A percentile compares a stretch with the other conserved stretches of the same genome.
These are phyloP conservation scores for Tupaia tana DNA, from an alignment of 2,113 vertebrate genomes.

Conservation along the genomic window DNA sequence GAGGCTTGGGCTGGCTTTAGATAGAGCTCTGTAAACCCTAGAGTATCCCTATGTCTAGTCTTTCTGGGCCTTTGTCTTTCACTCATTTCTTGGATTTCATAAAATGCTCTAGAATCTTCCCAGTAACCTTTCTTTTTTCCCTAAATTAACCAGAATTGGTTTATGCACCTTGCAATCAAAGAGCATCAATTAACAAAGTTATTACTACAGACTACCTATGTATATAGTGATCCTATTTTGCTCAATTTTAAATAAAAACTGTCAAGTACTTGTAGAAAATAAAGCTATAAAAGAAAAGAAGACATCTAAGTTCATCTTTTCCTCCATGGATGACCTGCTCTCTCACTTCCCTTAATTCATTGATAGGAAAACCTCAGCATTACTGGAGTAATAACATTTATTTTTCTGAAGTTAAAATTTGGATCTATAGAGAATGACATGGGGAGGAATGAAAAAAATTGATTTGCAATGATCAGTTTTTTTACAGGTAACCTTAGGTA, in stretches of 20 bases:
- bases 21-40: neutral
- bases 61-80: neutral
- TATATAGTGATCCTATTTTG: neutral
- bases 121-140: neutral
- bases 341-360: neutral
- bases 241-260: neutral
- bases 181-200: neutral
- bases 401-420: constrained; percentile 5
- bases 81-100: neutral
- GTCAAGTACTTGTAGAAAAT: neutral
- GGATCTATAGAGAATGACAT: neutral
- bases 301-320: neutral
- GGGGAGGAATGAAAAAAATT: neutral
- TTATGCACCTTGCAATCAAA: neutral
- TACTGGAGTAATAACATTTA: neutral
- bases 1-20: no score
- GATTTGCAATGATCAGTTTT: neutral
- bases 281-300: neutral
- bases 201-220: neutral
- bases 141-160: neutral
- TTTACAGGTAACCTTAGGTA: neutral
- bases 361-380: neutral
- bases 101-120: neutral
- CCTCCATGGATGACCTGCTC: neutral
- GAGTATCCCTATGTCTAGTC: neutral